Conservation (phyloP, 2,113 vertebrate genomes). For the Leptocoma aspasia region DNA sequence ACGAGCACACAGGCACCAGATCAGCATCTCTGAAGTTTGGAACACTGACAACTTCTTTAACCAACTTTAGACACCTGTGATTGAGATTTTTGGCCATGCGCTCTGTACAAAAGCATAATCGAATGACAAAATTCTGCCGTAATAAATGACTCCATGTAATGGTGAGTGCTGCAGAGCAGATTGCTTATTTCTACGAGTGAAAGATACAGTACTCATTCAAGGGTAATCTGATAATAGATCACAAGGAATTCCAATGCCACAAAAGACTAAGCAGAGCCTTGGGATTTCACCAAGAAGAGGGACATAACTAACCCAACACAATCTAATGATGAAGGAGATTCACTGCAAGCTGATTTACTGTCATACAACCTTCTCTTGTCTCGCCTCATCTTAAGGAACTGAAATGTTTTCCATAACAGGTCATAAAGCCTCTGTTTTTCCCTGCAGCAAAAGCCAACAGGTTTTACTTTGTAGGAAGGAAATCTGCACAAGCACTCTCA, state of each 20-base stretch:
- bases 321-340: conserved; percentile 10
- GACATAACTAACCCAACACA: background rate
- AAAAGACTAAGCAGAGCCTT: conserved; percentile 39
- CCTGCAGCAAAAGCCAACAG: background rate
- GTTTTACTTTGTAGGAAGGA: background rate
- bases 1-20: rapidly evolving
- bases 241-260: conserved; percentile 35
- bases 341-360: background rate
- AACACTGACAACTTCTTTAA: background rate
- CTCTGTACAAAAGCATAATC: conserved; percentile 18
- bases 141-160: conserved; percentile 41
- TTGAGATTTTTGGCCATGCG: conserved; percentile 46
- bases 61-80: conserved; percentile 31
- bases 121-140: conserved; percentile 45
- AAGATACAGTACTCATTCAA: conserved; percentile 32
- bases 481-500: background rate
- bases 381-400: background rate
- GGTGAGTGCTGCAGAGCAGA: conserved; percentile 25
- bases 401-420: background rate
- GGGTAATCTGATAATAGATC: conserved; percentile 52
- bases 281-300: conserved; percentile 1
- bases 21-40: background rate
- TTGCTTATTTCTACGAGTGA: conserved; percentile 46
- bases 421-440: background rate
- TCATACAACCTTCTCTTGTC: background rate